These are phyloP conservation scores for Episyrphus balteatus DNA, from an alignment of 1,140 invertebrate species.

Conservation along the genomic window DNA sequence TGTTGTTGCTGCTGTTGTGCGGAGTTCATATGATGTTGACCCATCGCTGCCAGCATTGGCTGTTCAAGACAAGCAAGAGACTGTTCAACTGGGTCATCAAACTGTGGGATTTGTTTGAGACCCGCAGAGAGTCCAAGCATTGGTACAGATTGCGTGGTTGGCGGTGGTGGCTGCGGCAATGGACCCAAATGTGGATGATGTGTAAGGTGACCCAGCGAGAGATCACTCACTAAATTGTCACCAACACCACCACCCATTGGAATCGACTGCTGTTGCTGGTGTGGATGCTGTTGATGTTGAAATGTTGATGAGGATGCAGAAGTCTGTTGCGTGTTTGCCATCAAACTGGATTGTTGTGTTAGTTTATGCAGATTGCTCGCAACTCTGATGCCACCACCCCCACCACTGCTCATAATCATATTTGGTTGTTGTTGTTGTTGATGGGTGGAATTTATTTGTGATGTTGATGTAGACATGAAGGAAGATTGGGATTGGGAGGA, in stretches of 20 bases:
- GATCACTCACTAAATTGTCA: not conserved
- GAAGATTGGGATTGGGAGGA: not conserved
- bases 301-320: not conserved
- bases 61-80: constrained; percentile 52
- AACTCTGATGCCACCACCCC: constrained; percentile 26
- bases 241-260: constrained; percentile 1
- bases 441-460: constrained; percentile 5
- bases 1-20: constrained; percentile 31
- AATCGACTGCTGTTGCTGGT: constrained; percentile 6
- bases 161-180: constrained; percentile 13
- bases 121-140: constrained; percentile 19
- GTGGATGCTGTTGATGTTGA: not conserved
- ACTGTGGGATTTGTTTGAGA: constrained; percentile 32
- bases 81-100: constrained; percentile 52
- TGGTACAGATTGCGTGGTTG: constrained; percentile 22
- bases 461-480: not conserved
- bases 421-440: constrained; percentile 7
- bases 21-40: constrained; percentile 12
- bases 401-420: not conserved
- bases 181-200: constrained; percentile 13
- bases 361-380: constrained; percentile 33
- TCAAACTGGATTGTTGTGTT: constrained; percentile 11
- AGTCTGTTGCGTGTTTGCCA: constrained; percentile 5
- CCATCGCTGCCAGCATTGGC: constrained; percentile 30
- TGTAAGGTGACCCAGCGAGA: constrained; percentile 32